Evolutionary conservation across 2,888 invertebrate species (phyloP).

Genomic region (Saturnia pavonia): DNA sequence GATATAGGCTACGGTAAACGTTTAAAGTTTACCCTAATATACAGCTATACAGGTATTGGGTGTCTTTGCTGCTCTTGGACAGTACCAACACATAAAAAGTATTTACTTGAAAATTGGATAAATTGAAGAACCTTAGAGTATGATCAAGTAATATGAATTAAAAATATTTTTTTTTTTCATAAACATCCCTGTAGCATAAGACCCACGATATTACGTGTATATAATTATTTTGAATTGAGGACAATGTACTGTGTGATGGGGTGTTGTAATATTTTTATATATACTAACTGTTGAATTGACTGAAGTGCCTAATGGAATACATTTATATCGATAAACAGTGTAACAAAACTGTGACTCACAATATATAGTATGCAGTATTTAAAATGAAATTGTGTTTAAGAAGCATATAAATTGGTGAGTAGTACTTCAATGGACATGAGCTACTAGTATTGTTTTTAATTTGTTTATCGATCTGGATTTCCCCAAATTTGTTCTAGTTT

Average conservation of each 20-base stretch:
- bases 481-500: too few species aligned
- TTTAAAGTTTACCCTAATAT: neutral
- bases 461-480: too few species aligned
- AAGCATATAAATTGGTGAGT: slow-evolving; percentile 16
- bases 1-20: neutral
- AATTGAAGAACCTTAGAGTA: too few species aligned
- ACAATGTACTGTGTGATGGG: neutral
- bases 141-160: too few species aligned
- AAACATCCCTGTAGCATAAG: neutral
- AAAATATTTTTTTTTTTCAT: too few species aligned
- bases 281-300: slow-evolving; percentile 8
- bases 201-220: neutral
- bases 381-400: neutral
- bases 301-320: slow-evolving; percentile 1
- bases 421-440: slow-evolving; percentile 20
- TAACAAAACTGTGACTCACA: neutral
- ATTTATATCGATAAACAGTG: neutral
- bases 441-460: neutral
- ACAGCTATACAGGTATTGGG: neutral
- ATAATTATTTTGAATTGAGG: neutral
- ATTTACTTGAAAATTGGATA: neutral
- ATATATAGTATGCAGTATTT: neutral
- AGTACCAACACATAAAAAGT: neutral
- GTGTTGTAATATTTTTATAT: neutral
- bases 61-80: neutral